Base-by-base conservation (phyloP, 2,113 vertebrate genomes). In the Suricata suricatta region DNA sequence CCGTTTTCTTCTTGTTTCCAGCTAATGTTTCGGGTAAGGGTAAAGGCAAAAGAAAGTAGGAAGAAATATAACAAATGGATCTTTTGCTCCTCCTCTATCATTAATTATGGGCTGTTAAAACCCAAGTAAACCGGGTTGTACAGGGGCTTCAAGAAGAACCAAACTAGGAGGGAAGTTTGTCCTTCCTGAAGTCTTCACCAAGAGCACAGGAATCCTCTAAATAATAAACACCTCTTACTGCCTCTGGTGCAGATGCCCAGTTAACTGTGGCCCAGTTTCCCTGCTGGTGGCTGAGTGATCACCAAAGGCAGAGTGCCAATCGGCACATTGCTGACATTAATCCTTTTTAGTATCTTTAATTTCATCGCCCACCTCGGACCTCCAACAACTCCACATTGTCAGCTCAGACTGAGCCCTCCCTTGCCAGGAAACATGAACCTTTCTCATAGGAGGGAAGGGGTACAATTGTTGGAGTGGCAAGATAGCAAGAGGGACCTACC, bases 191-290 rank as follows among this genome's bases (percentile, higher is more conserved):
- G 23, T 27, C 96, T 69, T 95, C 91, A 80, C 96, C 96, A 41
- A 92, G 69, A 95, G 71, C 64, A 82, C 69, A 96, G 86, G 60
- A 93, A 50, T 66, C 79, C 77, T 91, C 87, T 23, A 96, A 93
- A 86, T 76, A 94, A 98, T 97, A 96, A 90, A 83, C 81, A 14
- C 60, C 88, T 93, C 88, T 92, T 79, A 2, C 13, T 35, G 38
- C 90, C 92, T 97, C 79, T 88, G 47, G 13, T 89, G 64, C 89
- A 29, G 88, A 88, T 38, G 19, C 95, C 93, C 74, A 13, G 94
- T 95, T 98, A 79, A 74, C 95, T 79, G 50, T 92, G 95, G 96
- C 89, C 96, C 25, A 12, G 81, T 97, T 94, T 98, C 76, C 35
- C 14, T 92, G 29, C 66, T 60, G 4, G 44, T 33, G 52, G 69